Percentiles rank a stretch among this genome's conserved stretches.
Evolutionary conservation across 1,140 invertebrate species (phyloP).

Genomic region (Platorchestia sp.): DNA sequence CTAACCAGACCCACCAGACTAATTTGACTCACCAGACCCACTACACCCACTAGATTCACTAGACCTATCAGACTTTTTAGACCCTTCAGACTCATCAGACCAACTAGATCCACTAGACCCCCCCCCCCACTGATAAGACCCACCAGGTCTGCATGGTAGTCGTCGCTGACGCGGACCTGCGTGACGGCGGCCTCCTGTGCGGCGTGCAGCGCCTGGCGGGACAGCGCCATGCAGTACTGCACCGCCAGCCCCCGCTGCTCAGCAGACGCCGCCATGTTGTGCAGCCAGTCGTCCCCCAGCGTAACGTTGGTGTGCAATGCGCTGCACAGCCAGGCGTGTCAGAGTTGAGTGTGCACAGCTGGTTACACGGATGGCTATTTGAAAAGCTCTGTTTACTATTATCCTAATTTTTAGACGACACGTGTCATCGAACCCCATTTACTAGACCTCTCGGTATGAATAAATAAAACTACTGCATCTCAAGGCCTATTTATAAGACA

Average conservation of each 20-base stretch:
- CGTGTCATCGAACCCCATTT: no score
- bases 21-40: neutral
- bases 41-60: no score
- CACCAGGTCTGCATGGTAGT: neutral
- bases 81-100: neutral
- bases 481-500: no score
- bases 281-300: neutral
- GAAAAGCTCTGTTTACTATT: no score
- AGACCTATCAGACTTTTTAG: neutral
- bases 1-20: neutral
- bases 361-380: no score
- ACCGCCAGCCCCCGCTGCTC: neutral
- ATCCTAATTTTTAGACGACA: no score
- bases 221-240: neutral
- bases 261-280: neutral
- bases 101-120: neutral
- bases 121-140: neutral
- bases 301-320: neutral
- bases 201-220: neutral
- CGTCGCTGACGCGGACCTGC: neutral
- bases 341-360: no score
- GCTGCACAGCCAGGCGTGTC: constrained; percentile 7
- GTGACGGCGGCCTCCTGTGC: neutral
- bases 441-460: no score
- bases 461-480: no score